Conservation (phyloP, 2,113 vertebrate genomes). For the Hemiscyllium ocellatum region DNA sequence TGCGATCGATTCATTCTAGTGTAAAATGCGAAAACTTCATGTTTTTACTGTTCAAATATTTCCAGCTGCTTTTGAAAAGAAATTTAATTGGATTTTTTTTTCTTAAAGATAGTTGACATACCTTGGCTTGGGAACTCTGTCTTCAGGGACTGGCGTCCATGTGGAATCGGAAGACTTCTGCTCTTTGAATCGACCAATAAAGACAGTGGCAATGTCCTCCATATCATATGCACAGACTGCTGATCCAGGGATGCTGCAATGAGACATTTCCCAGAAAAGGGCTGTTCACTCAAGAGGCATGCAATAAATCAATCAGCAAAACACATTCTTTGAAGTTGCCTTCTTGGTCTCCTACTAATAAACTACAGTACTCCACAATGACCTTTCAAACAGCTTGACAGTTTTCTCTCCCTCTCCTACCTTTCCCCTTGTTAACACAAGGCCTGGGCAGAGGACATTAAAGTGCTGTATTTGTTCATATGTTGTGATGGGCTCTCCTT, state of each 20-base stretch:
- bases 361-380: constrained; percentile 40
- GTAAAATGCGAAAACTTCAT: not conserved
- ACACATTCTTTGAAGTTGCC: constrained; percentile 45
- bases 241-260: constrained; percentile 88
- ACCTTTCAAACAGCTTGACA: constrained; percentile 37
- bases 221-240: constrained; percentile 97
- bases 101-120: constrained; percentile 45
- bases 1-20: not conserved
- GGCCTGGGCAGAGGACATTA: not conserved
- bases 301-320: constrained; percentile 41
- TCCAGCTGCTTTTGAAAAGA: not conserved
- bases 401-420: not conserved
- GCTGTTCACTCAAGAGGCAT: constrained; percentile 37
- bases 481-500: not conserved
- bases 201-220: constrained; percentile 83
- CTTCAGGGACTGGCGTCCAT: constrained; percentile 94
- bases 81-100: not conserved
- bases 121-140: constrained; percentile 91
- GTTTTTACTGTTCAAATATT: constrained; percentile 17
- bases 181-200: constrained; percentile 95
- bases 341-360: constrained; percentile 41
- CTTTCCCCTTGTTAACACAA: not conserved
- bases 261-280: constrained; percentile 49
- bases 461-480: not conserved
- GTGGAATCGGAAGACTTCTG: constrained; percentile 95